Conservation (phyloP, 2,113 vertebrate genomes). For the Nothobranchius kuhntae region DNA sequence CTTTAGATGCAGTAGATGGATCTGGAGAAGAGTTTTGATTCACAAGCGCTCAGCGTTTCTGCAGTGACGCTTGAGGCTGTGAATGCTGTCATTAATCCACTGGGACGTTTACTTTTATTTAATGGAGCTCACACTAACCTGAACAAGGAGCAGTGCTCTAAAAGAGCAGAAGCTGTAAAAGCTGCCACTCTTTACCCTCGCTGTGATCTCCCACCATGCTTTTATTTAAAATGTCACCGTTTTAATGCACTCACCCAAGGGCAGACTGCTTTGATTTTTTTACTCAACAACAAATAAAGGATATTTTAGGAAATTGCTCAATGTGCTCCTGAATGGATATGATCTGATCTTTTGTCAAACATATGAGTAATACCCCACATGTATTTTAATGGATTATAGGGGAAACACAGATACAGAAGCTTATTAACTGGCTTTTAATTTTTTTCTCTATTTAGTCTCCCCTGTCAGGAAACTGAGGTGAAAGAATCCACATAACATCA, state of each 20-base stretch:
- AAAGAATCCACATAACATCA: not conserved
- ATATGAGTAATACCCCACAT: not conserved
- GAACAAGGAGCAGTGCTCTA: conserved; percentile 29
- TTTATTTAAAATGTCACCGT: conserved; percentile 68
- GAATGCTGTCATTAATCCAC: too few relatives aligned
- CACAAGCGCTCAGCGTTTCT: too few relatives aligned
- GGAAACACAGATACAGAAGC: conserved; percentile 4
- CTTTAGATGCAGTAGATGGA: too few relatives aligned
- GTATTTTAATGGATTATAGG: conserved; percentile 2
- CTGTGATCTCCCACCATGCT: conserved; percentile 54
- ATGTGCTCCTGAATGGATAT: too few relatives aligned
- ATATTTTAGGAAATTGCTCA: conserved; percentile 17
- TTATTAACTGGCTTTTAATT: not conserved
- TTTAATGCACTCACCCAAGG: conserved; percentile 63
- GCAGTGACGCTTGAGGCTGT: too few relatives aligned
- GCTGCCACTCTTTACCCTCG: conserved; percentile 34
- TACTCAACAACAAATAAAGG: conserved; percentile 35
- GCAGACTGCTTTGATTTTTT: conserved; percentile 29
- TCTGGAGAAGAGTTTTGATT: too few relatives aligned
- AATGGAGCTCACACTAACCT: conserved; percentile 48
- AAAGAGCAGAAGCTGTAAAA: conserved; percentile 46
- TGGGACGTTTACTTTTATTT: conserved; percentile 54
- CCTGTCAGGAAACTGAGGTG: not conserved
- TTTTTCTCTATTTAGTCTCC: too few relatives aligned
- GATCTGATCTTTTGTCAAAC: conserved; percentile 25